Percentiles rank a stretch among this genome's conserved stretches.
Conservation (phyloP, 2,888 invertebrate species). For the Lottia gigantea region DNA sequence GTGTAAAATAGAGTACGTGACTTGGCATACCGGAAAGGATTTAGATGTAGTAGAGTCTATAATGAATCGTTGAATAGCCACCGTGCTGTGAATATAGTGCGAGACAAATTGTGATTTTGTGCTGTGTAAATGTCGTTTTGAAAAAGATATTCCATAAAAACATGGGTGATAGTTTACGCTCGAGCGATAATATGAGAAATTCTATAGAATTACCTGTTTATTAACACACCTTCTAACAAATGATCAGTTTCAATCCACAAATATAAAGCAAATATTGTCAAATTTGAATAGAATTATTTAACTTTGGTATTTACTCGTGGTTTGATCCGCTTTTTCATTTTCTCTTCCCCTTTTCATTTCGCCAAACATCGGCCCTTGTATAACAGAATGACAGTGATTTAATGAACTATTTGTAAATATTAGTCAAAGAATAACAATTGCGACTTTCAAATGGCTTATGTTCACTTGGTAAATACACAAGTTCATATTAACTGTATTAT, state of each 20-base stretch:
- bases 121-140: background rate
- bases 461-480: too few relatives aligned
- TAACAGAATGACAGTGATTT: too few relatives aligned
- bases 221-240: background rate
- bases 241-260: background rate
- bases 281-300: too few relatives aligned
- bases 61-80: background rate
- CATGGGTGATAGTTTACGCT: background rate
- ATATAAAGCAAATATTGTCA: constrained; percentile 1
- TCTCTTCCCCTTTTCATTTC: too few relatives aligned
- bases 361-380: too few relatives aligned
- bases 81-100: background rate
- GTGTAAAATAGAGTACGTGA: constrained; percentile 23
- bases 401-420: too few relatives aligned
- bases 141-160: background rate
- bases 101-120: background rate
- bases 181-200: background rate
- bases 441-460: too few relatives aligned
- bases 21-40: constrained; percentile 18
- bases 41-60: background rate
- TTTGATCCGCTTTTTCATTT: too few relatives aligned
- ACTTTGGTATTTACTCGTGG: too few relatives aligned
- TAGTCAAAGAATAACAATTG: too few relatives aligned
- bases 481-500: too few relatives aligned
- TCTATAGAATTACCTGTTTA: background rate